Conservation (phyloP, 37 sponge, comb jelly and placozoan genomes). For the Petrosia ficiformis region DNA sequence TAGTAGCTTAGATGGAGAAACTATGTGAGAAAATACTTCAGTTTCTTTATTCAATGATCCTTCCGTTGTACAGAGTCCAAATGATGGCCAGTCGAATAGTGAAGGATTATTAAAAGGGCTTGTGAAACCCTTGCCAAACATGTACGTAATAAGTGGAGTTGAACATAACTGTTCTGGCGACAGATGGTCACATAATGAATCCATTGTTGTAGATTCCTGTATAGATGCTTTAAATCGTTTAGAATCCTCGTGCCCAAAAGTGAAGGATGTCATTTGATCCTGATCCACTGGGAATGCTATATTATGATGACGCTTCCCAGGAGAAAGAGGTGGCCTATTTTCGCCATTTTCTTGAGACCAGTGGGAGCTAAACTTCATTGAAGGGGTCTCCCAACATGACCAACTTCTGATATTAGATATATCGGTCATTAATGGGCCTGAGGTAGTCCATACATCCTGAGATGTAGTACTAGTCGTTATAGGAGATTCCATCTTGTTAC, state of each 20-base stretch:
- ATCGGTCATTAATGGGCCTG: not conserved
- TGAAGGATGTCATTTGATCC: too few relatives aligned
- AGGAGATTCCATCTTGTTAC: not conserved
- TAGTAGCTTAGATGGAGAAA: constrained; percentile 12
- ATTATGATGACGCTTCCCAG: constrained; percentile 48
- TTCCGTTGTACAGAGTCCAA: not conserved
- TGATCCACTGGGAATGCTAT: constrained; percentile 36
- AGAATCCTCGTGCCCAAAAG: too few relatives aligned
- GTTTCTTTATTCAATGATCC: not conserved
- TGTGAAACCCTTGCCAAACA: constrained; percentile 51
- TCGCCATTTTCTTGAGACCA: not conserved
- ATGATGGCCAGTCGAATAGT: constrained; percentile 15
- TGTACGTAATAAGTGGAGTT: constrained; percentile 53
- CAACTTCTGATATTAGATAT: not conserved
- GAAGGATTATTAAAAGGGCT: not conserved
- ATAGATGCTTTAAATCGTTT: constrained; percentile 62
- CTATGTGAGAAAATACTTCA: not conserved
- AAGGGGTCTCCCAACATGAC: not conserved
- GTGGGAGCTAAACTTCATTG: not conserved
- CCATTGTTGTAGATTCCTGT: not conserved
- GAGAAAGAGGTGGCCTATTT: constrained; percentile 19
- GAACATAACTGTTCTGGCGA: constrained; percentile 37
- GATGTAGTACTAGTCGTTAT: too few relatives aligned
- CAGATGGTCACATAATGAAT: constrained; percentile 21
- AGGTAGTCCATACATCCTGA: not conserved